Evolutionary conservation across 2,113 vertebrate genomes (phyloP), one percentile per base, ranked within the genome.

Genomic region (Anhinga rufa): DNA sequence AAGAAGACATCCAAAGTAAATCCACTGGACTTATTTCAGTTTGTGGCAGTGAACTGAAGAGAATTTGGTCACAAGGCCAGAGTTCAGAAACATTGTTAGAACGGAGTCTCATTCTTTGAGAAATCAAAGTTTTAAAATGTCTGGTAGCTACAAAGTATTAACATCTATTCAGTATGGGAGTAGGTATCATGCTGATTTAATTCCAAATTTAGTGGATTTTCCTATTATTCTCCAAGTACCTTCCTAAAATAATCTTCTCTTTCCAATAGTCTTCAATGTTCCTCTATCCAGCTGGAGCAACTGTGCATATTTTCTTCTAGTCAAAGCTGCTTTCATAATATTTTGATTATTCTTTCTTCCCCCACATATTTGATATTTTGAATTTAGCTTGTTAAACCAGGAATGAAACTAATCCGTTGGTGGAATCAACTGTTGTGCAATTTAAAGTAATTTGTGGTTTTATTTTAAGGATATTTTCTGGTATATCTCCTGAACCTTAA

Each of bases 381-480:
- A 93, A 93, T 96, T 93, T 87, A 94, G 42, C 82, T 93, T 93
- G 52, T 77, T 94, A 90, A 88, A 94, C 46, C 24, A 82, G 29
- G 38, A 97, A 94, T 93, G 81, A 97, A 96, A 86, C 44, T 82
- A 96, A 83, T 95, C 94, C 78, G 21, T 82, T 86, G 17, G 52
- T 86, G 40, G 34, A 86, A 88, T 94, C 80, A 91, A 91, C 16
- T 72, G 82, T 95, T 90, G 68, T n/a, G 17, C 78, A 89, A 95
- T 95, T 85, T 85, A 91, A 76, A 82, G 31, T 78, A 88, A 97
- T 97, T 90, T 83, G 61, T 86, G 86, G 21, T 83, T 96, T 95
- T 77, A 82, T 82, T 97, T 96, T 92, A 96, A 95, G 18, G 32
- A 38, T 95, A 93, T 90, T 42, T 94, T 97, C 86, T 95, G 38